A percentile compares a stretch with the other conserved stretches of the same genome.
Evolutionary conservation across 2,113 vertebrate species (phyloP).

Genomic region (Salminus brasiliensis): DNA sequence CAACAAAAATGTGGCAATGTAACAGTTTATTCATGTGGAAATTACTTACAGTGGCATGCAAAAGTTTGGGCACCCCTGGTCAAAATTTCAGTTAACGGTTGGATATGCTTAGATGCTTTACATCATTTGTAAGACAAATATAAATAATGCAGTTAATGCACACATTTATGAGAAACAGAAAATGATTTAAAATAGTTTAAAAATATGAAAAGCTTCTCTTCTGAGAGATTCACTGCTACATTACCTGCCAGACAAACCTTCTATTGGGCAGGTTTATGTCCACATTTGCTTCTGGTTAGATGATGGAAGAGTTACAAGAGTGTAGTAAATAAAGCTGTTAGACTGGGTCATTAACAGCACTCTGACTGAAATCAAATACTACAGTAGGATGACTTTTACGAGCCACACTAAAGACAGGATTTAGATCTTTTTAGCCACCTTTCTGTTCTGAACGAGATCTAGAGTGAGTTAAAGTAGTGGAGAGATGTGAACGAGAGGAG

Average conservation of each 20-base stretch:
- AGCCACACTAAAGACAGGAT: constrained; percentile 14
- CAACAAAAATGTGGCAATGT: too few relatives aligned
- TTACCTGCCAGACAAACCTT: not conserved
- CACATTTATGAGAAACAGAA: too few relatives aligned
- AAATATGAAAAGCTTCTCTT: not conserved
- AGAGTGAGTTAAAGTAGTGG: constrained; percentile 37
- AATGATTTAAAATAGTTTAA: too few relatives aligned
- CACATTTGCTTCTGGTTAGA: constrained; percentile 29
- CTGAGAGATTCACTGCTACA: not conserved
- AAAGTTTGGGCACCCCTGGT: too few relatives aligned
- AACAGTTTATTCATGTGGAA: too few relatives aligned
- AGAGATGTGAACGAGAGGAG: not conserved
- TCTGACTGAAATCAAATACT: not conserved
- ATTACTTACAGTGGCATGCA: too few relatives aligned
- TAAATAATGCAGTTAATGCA: too few relatives aligned
- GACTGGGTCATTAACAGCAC: constrained; percentile 2
- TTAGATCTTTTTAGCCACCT: not conserved
- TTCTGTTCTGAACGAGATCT: constrained; percentile 13
- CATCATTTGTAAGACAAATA: too few relatives aligned
- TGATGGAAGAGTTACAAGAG: not conserved
- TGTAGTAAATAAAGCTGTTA: constrained; percentile 37
- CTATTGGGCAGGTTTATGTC: not conserved
- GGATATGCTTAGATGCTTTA: too few relatives aligned
- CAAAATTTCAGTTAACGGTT: too few relatives aligned
- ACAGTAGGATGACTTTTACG: constrained; percentile 8